These are phyloP conservation scores for Drosophila rhopaloa DNA, from an alignment of 1,140 invertebrate species.

Conservation along the genomic window DNA sequence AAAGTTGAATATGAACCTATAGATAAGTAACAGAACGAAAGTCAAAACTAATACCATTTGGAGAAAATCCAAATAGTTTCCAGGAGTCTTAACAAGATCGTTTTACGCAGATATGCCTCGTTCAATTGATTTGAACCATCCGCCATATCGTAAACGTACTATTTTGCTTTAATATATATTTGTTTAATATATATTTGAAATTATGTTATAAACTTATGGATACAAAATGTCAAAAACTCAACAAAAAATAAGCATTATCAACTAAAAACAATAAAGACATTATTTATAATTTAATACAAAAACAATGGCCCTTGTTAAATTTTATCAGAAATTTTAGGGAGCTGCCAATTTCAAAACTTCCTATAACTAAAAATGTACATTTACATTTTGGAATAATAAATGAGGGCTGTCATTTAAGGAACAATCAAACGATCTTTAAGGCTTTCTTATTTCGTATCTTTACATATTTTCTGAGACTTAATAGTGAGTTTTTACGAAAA, in stretches of 20 bases:
- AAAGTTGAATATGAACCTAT: neutral
- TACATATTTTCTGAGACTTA: slow-evolving; percentile 5
- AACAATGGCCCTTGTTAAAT: slow-evolving; percentile 27
- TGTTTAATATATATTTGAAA: slow-evolving; percentile 35
- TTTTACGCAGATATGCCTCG: neutral
- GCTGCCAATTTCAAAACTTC: neutral
- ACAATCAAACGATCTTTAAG: slow-evolving; percentile 31
- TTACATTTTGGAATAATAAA: slow-evolving; percentile 5
- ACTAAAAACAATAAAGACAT: slow-evolving; percentile 40
- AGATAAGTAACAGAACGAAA: neutral
- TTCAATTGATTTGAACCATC: slow-evolving; percentile 32
- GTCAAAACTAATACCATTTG: neutral
- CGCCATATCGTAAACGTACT: neutral
- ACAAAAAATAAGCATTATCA: slow-evolving; percentile 31
- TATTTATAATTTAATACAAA: slow-evolving; percentile 12
- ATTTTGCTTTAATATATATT: slow-evolving; percentile 19
- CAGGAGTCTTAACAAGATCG: neutral
- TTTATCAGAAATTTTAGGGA: slow-evolving; percentile 8
- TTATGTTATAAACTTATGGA: slow-evolving; percentile 34
- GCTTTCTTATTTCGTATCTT: slow-evolving; percentile 33
- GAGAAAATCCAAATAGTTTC: neutral
- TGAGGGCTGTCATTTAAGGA: slow-evolving; percentile 17
- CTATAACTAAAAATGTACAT: slow-evolving; percentile 2
- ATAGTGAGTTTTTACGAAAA: neutral
- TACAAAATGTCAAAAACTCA: slow-evolving; percentile 36